Percentiles rank a stretch among this genome's conserved stretches.
These are phyloP conservation scores for Samia ricini DNA, from an alignment of 1,140 invertebrate genomes.

Conservation along the genomic window DNA sequence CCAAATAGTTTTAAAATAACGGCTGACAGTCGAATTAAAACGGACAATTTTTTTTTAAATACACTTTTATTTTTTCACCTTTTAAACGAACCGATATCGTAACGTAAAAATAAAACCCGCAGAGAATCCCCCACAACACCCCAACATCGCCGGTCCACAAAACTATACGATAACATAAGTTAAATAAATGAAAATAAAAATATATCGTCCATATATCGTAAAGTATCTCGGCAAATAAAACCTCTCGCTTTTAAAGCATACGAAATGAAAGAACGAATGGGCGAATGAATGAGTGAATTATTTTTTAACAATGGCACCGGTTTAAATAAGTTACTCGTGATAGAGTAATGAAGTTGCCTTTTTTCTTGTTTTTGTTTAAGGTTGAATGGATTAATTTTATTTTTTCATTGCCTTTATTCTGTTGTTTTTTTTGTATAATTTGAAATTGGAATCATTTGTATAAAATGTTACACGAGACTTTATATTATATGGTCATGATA, in stretches of 20 bases:
- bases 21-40: too few species aligned
- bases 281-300: conserved; percentile 9
- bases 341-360: neutral
- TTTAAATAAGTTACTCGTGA: neutral
- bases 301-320: conserved; percentile 7
- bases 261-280: conserved; percentile 3
- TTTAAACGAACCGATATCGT: neutral
- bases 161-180: neutral
- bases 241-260: conserved; percentile 5
- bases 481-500: too few species aligned
- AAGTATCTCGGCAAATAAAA: conserved; percentile 1
- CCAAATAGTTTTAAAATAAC: too few species aligned
- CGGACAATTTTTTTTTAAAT: too few species aligned
- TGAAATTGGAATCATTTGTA: neutral
- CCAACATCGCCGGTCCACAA: neutral
- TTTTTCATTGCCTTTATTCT: neutral
- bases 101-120: neutral
- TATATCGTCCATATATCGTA: conserved; percentile 8
- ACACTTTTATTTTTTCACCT: neutral
- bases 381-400: neutral
- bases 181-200: conserved; percentile 7
- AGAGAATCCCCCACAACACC: neutral
- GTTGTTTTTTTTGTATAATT: neutral
- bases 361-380: neutral
- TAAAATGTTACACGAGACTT: too few species aligned